Evolutionary conservation across 2,888 invertebrate genomes (phyloP), one percentile per base, ranked within the genome.

Genomic region (Melanchra persicariae): DNA sequence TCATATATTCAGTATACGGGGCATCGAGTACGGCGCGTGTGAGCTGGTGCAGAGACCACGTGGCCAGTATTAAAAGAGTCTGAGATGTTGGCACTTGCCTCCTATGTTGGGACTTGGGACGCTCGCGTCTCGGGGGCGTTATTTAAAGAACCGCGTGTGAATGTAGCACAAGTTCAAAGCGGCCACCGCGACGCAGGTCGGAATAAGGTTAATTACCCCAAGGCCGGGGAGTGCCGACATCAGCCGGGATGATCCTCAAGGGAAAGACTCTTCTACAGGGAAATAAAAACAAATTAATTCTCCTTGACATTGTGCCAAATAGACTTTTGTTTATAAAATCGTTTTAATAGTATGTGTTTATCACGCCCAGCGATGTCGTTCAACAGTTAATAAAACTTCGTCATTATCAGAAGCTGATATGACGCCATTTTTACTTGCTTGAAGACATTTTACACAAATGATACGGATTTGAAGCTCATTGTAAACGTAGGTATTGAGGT

Each of bases 141-240:
- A 95, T 95, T 95, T 94, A 93, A 91, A 93, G 93, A 93, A 85
- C 78, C 85, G 87, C 85, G 87, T 87, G 89, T 90, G 89, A 91
- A 94, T 93, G 91, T 94, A 93, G 94, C 90, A 91, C 95, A 95
- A 95, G 95, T 95, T 95, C 95, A 95, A 89, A 90, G 89, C 87
- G 87, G 88, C 92, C 88, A 91, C 88, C 84, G 86, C 88, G 85
- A 84, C 87, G 87, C 89, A 88, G 90, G 91, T 89, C 91, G 88
- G 90, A 93, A 92, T 93, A 93, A 93, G 94, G 94, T 93, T 93
- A 94, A 95, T 93, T 93, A 94, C 92, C 91, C 90, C 93, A 93
- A 95, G 93, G 95, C 90, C 93, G 91, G 85, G 91, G 89, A 89
- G 84, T 85, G 91, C 89, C 89, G 90, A 89, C 81, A 82, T 70